Conservation (phyloP, 2,797 vertebrate species). For the Apogon hyalosoma region DNA sequence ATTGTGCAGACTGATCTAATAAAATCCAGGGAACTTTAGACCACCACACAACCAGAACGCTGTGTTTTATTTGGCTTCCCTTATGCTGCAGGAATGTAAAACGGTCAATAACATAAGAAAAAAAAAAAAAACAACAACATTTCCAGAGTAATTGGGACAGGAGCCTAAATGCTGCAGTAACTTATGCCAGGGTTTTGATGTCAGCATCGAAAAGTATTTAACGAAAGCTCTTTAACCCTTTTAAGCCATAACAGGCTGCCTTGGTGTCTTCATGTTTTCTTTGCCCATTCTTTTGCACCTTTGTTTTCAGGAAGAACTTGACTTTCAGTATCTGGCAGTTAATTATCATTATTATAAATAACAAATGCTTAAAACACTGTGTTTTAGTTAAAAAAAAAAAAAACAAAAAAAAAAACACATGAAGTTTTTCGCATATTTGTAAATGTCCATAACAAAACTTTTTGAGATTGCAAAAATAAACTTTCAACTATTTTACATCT, state of each 20-base stretch:
- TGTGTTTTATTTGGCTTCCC: conserved; percentile 24
- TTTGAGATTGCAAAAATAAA: too few relatives aligned
- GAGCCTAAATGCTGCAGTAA: conserved; percentile 13
- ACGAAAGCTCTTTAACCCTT: background rate
- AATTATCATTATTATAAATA: too few relatives aligned
- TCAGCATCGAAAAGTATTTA: conserved; percentile 4
- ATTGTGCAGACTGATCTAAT: conserved; percentile 41
- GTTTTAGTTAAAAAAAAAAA: background rate
- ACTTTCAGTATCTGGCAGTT: too few relatives aligned
- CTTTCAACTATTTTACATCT: too few relatives aligned
- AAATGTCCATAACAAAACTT: too few relatives aligned
- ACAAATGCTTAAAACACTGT: too few relatives aligned
- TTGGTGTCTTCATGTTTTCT: too few relatives aligned
- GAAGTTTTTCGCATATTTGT: too few relatives aligned
- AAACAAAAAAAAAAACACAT: too few relatives aligned
- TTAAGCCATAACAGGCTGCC: too few relatives aligned
- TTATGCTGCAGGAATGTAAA: conserved; percentile 29
- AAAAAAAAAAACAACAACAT: conserved; percentile 11
- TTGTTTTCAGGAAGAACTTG: too few relatives aligned
- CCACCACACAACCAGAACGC: background rate
- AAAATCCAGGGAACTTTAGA: conserved; percentile 40
- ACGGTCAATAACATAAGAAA: conserved; percentile 32
- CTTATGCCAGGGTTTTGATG: conserved; percentile 10
- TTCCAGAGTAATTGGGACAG: conserved; percentile 28
- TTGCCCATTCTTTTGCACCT: too few relatives aligned